These are phyloP conservation scores for Paramuricea clavata DNA, from an alignment of 92 coral and sea anemone species.

Conservation along the genomic window DNA sequence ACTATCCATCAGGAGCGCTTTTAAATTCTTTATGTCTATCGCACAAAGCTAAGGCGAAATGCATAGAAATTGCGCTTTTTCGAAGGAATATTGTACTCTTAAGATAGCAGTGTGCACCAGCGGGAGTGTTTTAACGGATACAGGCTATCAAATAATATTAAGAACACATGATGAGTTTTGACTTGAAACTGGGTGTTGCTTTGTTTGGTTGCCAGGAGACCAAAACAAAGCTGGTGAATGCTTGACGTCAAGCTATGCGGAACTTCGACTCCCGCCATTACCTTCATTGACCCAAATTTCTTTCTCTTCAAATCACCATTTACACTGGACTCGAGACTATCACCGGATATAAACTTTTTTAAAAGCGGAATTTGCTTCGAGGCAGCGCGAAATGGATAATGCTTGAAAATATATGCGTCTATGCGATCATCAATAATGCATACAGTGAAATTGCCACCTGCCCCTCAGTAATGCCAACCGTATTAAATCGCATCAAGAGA, in stretches of 20 bases:
- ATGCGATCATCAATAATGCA: constrained; percentile 34
- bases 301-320: neutral
- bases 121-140: constrained; percentile 15
- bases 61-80: neutral
- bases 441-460: constrained; percentile 26
- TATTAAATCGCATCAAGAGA: constrained; percentile 49
- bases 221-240: constrained; percentile 30
- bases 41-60: neutral
- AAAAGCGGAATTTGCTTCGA: neutral
- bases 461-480: constrained; percentile 15
- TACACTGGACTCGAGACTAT: neutral
- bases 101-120: neutral
- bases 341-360: neutral
- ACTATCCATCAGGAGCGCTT: constrained; percentile 3
- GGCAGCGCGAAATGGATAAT: neutral
- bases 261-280: neutral
- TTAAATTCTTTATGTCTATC: constrained; percentile 16
- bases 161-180: constrained; percentile 35
- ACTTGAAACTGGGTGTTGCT: constrained; percentile 52
- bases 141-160: constrained; percentile 31
- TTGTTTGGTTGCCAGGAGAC: constrained; percentile 52
- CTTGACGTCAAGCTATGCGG: constrained; percentile 34
- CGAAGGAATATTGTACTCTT: neutral
- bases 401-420: constrained; percentile 5
- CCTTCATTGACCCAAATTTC: constrained; percentile 41